Evolutionary conservation across 2,888 invertebrate genomes (phyloP).

Genomic region (Lacanobia oleracea): DNA sequence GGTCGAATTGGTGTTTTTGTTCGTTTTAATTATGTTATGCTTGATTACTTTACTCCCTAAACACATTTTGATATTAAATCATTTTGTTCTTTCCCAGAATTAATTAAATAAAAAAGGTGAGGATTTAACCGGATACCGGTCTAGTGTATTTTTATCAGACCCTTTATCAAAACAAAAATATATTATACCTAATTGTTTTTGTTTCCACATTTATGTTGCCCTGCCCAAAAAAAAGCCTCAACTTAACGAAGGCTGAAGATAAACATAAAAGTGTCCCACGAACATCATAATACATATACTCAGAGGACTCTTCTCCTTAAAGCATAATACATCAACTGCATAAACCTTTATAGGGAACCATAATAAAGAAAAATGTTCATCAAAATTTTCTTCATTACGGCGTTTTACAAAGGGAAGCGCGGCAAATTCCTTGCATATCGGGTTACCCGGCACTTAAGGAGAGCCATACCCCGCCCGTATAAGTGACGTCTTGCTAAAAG

Average conservation of each 20-base stretch:
- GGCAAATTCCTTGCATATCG: constrained; percentile 62
- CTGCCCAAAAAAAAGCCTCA: not conserved
- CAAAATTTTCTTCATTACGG: constrained; percentile 50
- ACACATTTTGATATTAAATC: constrained; percentile 11
- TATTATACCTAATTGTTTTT: not conserved
- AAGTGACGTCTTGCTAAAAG: constrained; percentile 61
- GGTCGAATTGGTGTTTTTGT: constrained; percentile 32
- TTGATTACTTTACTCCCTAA: constrained; percentile 34
- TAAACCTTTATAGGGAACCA: constrained; percentile 18
- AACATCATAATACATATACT: not conserved
- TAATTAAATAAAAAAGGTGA: constrained; percentile 9
- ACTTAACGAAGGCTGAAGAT: not conserved
- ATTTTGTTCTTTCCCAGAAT: constrained; percentile 1
- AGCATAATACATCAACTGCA: constrained; percentile 17
- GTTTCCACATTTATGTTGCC: not conserved
- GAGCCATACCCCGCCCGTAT: constrained; percentile 62
- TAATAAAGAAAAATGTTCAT: constrained; percentile 47
- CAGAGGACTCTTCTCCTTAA: not conserved
- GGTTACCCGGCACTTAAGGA: constrained; percentile 71
- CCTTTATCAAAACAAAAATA: not conserved
- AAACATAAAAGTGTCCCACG: not conserved
- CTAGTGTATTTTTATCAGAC: not conserved
- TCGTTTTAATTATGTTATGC: constrained; percentile 42
- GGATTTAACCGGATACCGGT: not conserved
- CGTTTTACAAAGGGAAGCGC: constrained; percentile 54